Base-by-base conservation (phyloP, 2,797 vertebrate genomes). In the Fistularia commersonii region DNA sequence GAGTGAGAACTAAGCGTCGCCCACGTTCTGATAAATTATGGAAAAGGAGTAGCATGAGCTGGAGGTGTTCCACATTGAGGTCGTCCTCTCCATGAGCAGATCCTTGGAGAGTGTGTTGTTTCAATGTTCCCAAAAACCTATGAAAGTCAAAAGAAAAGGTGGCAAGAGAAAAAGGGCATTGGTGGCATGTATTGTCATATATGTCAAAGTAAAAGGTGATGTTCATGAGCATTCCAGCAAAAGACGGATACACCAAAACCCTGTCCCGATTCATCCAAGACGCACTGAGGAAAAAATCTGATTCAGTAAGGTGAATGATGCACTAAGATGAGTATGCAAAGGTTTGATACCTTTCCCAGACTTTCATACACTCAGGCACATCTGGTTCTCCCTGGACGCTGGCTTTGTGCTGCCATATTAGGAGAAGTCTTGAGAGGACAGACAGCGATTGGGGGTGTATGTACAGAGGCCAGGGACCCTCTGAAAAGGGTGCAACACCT, bases 401-500 rank as follows among this genome's bases (percentile, higher is more conserved):
- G 50, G 96, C 95, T 90, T 95, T 98, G 69, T 97, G 97, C 59
- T 99, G 97, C 97, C 96, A 99, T 72, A 98, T 93, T 50, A 98
- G 91, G 41, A 98, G 90, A 60, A 99, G 92, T 51, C 96, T 91
- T 0, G 96, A 96, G 33, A 99, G 94, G 58, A 98, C 95, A 0
- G 97, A 99, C 43, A 98, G 74, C 32, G 95, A 97, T 62, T 98
- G 97, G 8, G 95, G 96, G 40, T 98, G 95, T 79, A 99, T 95
- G 80, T 96, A 98, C 57, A 98, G 83, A 45, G 97, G 97, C 97
- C 97, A 99, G 0, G 94, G 94, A 48, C 97, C 97, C 79, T 99
- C 97, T 0, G 95, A 95, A 57, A 97, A 95, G 3, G 97, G 97
- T 1, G 95, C 93, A 6, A 98, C 92, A 6, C 97, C 97, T 65